Evolutionary conservation across 2,113 vertebrate genomes (phyloP).

Genomic region (Grantiella picta): DNA sequence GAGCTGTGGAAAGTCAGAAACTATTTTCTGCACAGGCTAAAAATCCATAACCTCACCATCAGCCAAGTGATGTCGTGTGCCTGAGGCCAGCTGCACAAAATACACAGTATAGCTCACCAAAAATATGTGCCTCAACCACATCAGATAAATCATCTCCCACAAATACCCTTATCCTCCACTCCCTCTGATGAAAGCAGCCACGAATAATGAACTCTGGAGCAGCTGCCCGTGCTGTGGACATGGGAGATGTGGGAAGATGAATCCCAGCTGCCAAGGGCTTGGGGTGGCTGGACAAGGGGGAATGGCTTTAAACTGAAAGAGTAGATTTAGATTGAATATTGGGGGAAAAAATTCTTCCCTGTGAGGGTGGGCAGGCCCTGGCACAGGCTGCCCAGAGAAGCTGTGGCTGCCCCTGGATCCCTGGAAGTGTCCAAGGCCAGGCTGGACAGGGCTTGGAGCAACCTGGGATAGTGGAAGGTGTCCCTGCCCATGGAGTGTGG

Average conservation of each 20-base stretch:
- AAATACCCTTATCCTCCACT: background rate
- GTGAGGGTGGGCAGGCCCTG: background rate
- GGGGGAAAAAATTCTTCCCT: background rate
- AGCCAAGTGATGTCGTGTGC: background rate
- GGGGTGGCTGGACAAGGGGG: background rate
- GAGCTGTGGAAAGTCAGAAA: background rate
- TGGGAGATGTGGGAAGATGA: background rate
- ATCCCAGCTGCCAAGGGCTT: background rate
- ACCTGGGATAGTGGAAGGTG: background rate
- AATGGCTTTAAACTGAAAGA: background rate
- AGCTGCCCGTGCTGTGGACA: background rate
- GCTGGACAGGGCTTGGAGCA: accelerated
- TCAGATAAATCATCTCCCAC: conserved; percentile 3
- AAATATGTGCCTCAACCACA: conserved; percentile 9
- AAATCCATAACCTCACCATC: background rate
- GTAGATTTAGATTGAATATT: background rate
- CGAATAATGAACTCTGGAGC: background rate
- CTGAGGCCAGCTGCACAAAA: background rate
- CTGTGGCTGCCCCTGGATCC: background rate
- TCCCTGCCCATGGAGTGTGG: background rate
- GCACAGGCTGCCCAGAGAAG: background rate
- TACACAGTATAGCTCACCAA: background rate
- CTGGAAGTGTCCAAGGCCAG: background rate
- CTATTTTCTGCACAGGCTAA: background rate
- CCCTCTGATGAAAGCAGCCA: background rate